Percentiles rank a stretch among this genome's conserved stretches.
phyloP scores from a whole-genome alignment of 2,888 invertebrate genomes.

The Melanophora roralis region DNA sequence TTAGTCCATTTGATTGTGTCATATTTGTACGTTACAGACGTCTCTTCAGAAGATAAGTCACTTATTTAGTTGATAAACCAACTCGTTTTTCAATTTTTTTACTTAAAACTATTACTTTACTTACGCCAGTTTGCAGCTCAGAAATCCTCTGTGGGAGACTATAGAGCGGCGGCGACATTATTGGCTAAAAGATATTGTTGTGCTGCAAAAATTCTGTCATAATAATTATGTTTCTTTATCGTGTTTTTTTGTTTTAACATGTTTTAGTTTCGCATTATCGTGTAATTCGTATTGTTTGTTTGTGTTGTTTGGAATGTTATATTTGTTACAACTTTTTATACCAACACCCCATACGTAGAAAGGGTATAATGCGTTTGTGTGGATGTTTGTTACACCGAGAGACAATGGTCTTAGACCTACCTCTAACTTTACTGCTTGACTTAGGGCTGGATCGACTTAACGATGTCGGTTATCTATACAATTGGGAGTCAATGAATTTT shows the following conservation, averaged over 20 bases:
- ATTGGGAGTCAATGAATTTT: too few relatives aligned
- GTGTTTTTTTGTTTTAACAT: constrained; percentile 42
- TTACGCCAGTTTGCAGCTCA: constrained; percentile 2
- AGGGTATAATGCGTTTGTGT: too few relatives aligned
- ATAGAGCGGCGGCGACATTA: constrained; percentile 23
- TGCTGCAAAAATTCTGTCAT: constrained; percentile 54
- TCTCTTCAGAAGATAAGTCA: constrained; percentile 59
- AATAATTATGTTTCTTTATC: constrained; percentile 59
- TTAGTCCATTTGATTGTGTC: constrained; percentile 62
- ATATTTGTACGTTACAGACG: constrained; percentile 61
- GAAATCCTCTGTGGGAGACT: neutral
- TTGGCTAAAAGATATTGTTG: constrained; percentile 26
- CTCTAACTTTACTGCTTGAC: too few relatives aligned
- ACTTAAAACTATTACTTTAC: neutral
- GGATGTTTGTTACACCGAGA: too few relatives aligned
- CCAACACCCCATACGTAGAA: too few relatives aligned
- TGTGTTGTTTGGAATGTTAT: constrained; percentile 47
- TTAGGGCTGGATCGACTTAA: too few relatives aligned
- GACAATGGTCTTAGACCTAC: too few relatives aligned
- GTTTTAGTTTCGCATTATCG: constrained; percentile 15
- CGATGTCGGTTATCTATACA: too few relatives aligned
- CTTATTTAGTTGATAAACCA: constrained; percentile 48
- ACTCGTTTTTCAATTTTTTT: neutral
- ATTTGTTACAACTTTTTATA: constrained; percentile 24
- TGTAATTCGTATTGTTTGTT: constrained; percentile 47